A percentile compares a stretch with the other conserved stretches of the same genome.
Conservation (phyloP, 2,888 invertebrate genomes). For the Drepana falcataria region DNA sequence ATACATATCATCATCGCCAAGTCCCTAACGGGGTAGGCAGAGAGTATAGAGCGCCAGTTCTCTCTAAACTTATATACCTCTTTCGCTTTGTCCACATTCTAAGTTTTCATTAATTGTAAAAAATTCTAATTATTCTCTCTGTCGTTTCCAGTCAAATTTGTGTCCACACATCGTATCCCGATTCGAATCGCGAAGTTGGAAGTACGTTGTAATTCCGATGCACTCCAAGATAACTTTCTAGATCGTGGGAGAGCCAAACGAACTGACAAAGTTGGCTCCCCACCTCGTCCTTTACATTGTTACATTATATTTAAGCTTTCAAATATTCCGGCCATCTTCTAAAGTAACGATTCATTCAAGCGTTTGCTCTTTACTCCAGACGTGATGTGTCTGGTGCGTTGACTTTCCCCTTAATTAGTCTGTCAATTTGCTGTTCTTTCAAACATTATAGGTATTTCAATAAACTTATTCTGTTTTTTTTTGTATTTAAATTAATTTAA, state of each 20-base stretch:
- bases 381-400: conserved; percentile 20
- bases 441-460: background rate
- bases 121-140: background rate
- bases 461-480: background rate
- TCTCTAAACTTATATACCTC: too few species aligned
- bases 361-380: conserved; percentile 22
- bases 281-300: conserved; percentile 32
- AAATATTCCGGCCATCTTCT: conserved; percentile 36
- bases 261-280: conserved; percentile 61
- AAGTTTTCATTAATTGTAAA: too few species aligned
- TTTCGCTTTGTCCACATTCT: too few species aligned
- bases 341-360: conserved; percentile 35
- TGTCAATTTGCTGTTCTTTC: conserved; percentile 13
- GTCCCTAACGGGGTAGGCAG: too few species aligned
- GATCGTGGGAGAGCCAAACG: conserved; percentile 60
- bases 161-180: conserved; percentile 35
- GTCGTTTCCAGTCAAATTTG: conserved; percentile 37
- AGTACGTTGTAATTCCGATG: conserved; percentile 69
- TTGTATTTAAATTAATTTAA: background rate
- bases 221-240: conserved; percentile 66
- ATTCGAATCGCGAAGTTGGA: conserved; percentile 60
- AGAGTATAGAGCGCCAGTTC: too few species aligned
- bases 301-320: conserved; percentile 36
- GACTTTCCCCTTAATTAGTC: conserved; percentile 25
- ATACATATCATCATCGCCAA: too few species aligned